Conservation (phyloP, 2,888 invertebrate genomes). For the Cremastinae sp. region DNA sequence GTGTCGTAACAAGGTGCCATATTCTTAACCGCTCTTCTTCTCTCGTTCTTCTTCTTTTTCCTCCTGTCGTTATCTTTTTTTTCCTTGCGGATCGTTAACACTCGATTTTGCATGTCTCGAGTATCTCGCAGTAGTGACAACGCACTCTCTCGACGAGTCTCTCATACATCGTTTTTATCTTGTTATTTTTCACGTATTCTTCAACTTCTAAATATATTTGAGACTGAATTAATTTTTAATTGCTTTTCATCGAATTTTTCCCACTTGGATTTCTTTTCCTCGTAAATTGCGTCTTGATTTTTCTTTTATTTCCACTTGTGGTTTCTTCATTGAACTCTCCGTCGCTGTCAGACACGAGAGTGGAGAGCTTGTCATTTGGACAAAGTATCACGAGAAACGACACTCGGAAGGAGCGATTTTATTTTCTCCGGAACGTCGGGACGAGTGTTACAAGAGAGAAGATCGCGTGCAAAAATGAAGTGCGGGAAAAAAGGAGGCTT, state of each 20-base stretch:
- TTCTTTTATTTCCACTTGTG: no score
- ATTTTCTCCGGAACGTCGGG: slow-evolving; percentile 2
- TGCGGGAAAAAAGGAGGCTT: neutral
- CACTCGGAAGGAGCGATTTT: slow-evolving; percentile 23
- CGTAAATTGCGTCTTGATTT: no score
- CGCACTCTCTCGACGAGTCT: neutral
- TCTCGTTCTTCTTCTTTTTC: neutral
- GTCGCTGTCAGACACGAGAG: neutral
- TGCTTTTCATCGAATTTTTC: no score
- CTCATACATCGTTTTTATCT: neutral
- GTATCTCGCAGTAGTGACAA: neutral
- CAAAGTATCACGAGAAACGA: slow-evolving; percentile 27
- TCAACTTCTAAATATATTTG: no score
- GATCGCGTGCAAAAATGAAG: slow-evolving; percentile 47
- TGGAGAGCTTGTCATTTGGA: slow-evolving; percentile 1
- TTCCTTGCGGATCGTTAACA: slow-evolving; percentile 6
- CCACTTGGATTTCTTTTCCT: no score
- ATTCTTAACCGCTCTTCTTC: slow-evolving; percentile 24
- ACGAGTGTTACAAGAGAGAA: neutral
- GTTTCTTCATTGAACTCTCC: neutral
- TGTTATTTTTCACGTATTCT: neutral
- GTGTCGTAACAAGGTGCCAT: slow-evolving; percentile 75
- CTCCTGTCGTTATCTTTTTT: slow-evolving; percentile 13
- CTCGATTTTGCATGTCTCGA: slow-evolving; percentile 1
- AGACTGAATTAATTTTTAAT: neutral